phyloP scores from a whole-genome alignment of 2,888 invertebrate genomes.

The Eumacrocentrus americanus region DNA sequence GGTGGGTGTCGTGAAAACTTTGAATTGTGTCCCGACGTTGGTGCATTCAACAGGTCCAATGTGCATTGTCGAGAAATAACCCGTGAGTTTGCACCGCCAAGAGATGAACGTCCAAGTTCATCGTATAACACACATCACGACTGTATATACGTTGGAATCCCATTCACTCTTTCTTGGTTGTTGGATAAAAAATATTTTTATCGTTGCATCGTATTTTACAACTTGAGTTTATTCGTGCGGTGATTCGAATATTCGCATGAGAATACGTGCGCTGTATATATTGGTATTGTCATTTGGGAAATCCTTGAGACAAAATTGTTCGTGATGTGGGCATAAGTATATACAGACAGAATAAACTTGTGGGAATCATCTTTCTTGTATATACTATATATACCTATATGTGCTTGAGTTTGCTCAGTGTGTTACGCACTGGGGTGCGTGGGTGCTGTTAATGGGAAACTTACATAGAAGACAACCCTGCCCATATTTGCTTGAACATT shows the following conservation, averaged over 20 bases:
- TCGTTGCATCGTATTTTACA: not conserved
- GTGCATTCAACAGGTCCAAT: slow-evolving; percentile 30
- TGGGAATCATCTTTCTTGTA: slow-evolving; percentile 4
- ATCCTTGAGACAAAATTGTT: slow-evolving; percentile 15
- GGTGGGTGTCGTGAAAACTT: slow-evolving; percentile 22
- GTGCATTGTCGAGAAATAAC: slow-evolving; percentile 14
- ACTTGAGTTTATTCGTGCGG: not conserved
- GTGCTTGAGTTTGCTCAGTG: slow-evolving; percentile 3
- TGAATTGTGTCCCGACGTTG: slow-evolving; percentile 10
- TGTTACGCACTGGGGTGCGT: slow-evolving; percentile 48
- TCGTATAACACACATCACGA: no score
- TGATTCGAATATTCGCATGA: not conserved
- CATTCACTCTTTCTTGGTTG: not conserved
- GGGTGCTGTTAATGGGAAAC: slow-evolving; percentile 59
- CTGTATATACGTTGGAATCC: not conserved
- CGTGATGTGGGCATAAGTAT: slow-evolving; percentile 4
- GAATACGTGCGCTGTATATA: not conserved
- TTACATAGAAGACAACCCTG: slow-evolving; percentile 55
- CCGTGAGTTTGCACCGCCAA: not conserved
- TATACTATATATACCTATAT: not conserved
- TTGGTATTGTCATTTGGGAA: not conserved
- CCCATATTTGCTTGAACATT: slow-evolving; percentile 54
- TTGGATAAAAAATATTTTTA: slow-evolving; percentile 4
- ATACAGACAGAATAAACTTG: slow-evolving; percentile 16
- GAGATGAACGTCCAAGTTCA: not conserved